These are phyloP conservation scores for Cheilosia soror DNA, from an alignment of 2,888 invertebrate genomes.

Conservation along the genomic window DNA sequence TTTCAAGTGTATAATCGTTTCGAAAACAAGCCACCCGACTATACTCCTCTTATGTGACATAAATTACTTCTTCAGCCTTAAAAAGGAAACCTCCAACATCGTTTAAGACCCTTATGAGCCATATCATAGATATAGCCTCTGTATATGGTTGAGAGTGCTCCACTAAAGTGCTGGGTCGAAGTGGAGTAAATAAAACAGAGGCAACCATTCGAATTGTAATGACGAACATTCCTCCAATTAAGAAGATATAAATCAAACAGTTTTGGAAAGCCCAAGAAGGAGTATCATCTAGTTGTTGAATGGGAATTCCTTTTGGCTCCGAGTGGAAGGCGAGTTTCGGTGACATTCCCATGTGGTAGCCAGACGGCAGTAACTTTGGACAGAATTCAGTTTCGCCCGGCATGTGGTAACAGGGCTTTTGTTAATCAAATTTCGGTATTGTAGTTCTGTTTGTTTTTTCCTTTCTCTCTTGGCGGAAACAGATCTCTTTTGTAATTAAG, in stretches of 20 bases:
- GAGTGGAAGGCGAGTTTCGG: slow-evolving; percentile 22
- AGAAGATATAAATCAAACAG: slow-evolving; percentile 75
- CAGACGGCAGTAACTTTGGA: slow-evolving; percentile 55
- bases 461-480: slow-evolving; percentile 9
- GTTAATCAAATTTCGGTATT: slow-evolving; percentile 71
- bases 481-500: slow-evolving; percentile 46
- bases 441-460: slow-evolving; percentile 24
- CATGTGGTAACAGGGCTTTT: slow-evolving; percentile 71
- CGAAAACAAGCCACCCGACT: slow-evolving; percentile 23
- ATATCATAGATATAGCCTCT: slow-evolving; percentile 37
- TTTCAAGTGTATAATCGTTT: slow-evolving; percentile 58
- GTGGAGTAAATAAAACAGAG: slow-evolving; percentile 69
- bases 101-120: slow-evolving; percentile 45
- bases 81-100: slow-evolving; percentile 46
- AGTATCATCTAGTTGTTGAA: slow-evolving; percentile 2
- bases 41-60: slow-evolving; percentile 33
- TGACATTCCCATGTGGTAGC: slow-evolving; percentile 59
- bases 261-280: slow-evolving; percentile 43
- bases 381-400: slow-evolving; percentile 45
- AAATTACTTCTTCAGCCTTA: slow-evolving; percentile 61
- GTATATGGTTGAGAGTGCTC: slow-evolving; percentile 14
- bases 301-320: slow-evolving; percentile 30
- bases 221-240: slow-evolving; percentile 74
- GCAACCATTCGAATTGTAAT: slow-evolving; percentile 72
- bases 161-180: slow-evolving; percentile 47